Base-by-base conservation (phyloP, 2,113 vertebrate species). In the Apus apus region DNA sequence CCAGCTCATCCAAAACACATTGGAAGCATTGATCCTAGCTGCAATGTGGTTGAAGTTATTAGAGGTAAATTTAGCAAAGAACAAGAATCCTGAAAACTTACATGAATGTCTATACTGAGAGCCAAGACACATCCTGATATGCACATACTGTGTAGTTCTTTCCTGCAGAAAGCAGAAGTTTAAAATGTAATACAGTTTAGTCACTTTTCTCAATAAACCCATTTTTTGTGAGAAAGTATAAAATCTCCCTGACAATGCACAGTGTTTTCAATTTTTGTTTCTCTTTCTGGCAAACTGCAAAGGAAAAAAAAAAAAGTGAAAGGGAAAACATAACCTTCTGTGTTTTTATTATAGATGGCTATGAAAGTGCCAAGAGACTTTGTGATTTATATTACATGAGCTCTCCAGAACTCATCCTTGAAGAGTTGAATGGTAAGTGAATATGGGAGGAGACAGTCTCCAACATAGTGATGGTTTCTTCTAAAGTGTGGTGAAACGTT, bases 361-460 rank as follows among this genome's bases (percentile, higher is more conserved):
- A 99, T 92, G 99, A 99, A 97, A 99, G 99, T 93, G 99, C 99
- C 45, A 98, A 98, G 90, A 98, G 97, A 56, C 99, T 99, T 46
- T 99, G 99, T 97, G 99, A 99, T 93, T 98, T 99, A 13, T 99
- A 99, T 98, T 99, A 99, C 94, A 98, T 99, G 98, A 99, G 98
- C 97, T 99, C 98, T 82, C 99, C 99, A 26, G 99, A 99, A 95
- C 97, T 99, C 87, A 78, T 98, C 48, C 98, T 99, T 94, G 98
- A 99, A 94, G 99, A 99, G 97, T 92, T 98, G 87, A 99, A 99
- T 40, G 98, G 99, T 99, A 98, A 98, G 98, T 90, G 62, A 81
- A 30, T 53, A 36, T 64, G 46, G 1, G 8, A 50, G 1, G 9
- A 71, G 22, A 32, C 34, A 45, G 29, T 62, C 23, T 76, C 32